Base-by-base conservation (phyloP, 2,113 vertebrate genomes). In the Catagonus wagneri region DNA sequence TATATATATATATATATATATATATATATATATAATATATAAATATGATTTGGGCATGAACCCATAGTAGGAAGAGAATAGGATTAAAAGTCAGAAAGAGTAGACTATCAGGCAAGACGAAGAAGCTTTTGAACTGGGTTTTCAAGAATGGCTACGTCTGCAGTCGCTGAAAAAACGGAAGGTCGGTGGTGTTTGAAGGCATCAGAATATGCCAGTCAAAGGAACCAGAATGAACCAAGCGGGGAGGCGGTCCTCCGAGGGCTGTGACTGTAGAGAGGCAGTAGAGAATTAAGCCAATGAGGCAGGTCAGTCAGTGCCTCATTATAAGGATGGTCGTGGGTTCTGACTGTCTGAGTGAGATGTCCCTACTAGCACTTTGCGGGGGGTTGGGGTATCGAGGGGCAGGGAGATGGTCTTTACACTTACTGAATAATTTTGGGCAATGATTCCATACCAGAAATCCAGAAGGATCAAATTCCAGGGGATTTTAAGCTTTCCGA, bases 401-500 rank as follows among this genome's bases (percentile, higher is more conserved):
- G 44, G 44, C 44, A 44, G 44, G 44, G 44, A 44, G 44, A 44
- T 44, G 44, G 66, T 66, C 39, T 83, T 74, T 80, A 68, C 50
- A 92, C 58, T 65, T 90, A 23, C 68, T 93, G 72, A 76, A 39
- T 89, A 74, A 81, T 58, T 60, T 32, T 44, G 32, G 90, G 44
- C 69, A 19, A 65, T 20, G 90, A 81, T 56, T 93, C 75, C 23
- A 81, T 27, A 56, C 19, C 13, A 60, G 68, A 93, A 86, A 72
- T 83, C 58, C 54, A 71, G 60, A 32, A 74, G 32, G 58, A 54
- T 71, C 1, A 8, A 76, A 65, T 95, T 90, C 81, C 86, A 86
- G 16, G 76, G 74, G 76, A 88, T 85, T 85, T 95, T 71, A 54
- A 90, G 76, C 96, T 88, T 94, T 78, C 83, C 9, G 25, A 87